These are phyloP conservation scores for Drosophila anomelani DNA, from an alignment of 2,888 invertebrate genomes.

Conservation along the genomic window DNA sequence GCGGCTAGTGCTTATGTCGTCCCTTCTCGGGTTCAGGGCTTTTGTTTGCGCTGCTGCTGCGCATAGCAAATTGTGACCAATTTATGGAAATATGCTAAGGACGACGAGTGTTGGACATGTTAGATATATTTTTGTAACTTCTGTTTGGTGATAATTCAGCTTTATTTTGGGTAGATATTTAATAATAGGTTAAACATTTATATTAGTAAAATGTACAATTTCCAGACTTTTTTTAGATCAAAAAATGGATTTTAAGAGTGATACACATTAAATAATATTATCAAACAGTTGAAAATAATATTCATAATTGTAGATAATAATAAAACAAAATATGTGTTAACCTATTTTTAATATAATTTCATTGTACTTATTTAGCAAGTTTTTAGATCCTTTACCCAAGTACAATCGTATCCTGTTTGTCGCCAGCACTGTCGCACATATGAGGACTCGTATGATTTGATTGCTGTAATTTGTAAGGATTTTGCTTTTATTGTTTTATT, in stretches of 20 bases:
- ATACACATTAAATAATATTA: too few species aligned
- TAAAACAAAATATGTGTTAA: background rate
- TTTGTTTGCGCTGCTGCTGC: conserved; percentile 53
- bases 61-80: conserved; percentile 78
- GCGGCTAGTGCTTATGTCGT: conserved; percentile 42
- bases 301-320: too few species aligned
- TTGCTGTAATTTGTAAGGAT: conserved; percentile 76
- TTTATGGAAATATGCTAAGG: conserved; percentile 75
- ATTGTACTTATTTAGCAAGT: background rate
- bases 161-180: background rate
- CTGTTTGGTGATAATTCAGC: background rate
- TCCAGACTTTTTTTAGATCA: too few species aligned
- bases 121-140: background rate
- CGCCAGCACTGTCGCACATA: conserved; percentile 18
- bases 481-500: conserved; percentile 82
- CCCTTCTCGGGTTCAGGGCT: conserved; percentile 19
- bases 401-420: background rate
- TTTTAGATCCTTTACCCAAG: background rate
- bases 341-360: background rate
- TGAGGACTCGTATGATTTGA: conserved; percentile 64
- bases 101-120: conserved; percentile 17
- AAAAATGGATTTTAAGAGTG: too few species aligned
- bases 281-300: too few species aligned
- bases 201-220: background rate
- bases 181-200: background rate